Base-by-base conservation (phyloP, 2,113 vertebrate species). In the Sisor rabdophorus region DNA sequence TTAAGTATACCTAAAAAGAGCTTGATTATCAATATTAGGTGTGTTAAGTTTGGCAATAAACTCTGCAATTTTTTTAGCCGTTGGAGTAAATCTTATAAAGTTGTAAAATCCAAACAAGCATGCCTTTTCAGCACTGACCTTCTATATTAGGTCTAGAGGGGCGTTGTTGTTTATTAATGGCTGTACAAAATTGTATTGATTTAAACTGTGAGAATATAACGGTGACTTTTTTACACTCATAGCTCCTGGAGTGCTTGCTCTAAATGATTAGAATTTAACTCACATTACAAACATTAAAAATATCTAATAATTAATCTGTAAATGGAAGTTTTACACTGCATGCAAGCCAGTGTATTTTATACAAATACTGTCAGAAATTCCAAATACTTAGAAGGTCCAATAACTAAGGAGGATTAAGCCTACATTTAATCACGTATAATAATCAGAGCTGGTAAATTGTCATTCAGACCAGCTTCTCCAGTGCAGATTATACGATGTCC, bases 401-500 rank as follows among this genome's bases (percentile, higher is more conserved):
- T 65, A 26, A 76, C 47, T 79, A 59, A 76, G 40, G 55, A 26
- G 65, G 73, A 16, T 63, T n/a, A 61, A 54, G 61, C 60, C 32
- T 20, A 22, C 64, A 52, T n/a, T 30, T 26, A 47, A 71, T 52
- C 54, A 20, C 13, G 19, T 20, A 48, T 50, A 75, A 70, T 60
- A 63, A 80, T 80, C 73, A 74, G 54, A 52, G 19, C 53, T 73
- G 61, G 61, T 59, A 73, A 59, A 58, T 75, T 73, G 22, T 44
- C 10, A 72, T 12, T 77, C 60, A 81, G 24, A 65, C 60, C 40
- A 81, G 53, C 53, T 36, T 26, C 70, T 12, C 8, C 63, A 73
- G 70, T 32, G 71, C 20, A 61, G 26, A 81, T 78, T 65, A 70
- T 75, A 47, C 58, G 30, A 71, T 22, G 71, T 52, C 50, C 36